These are phyloP conservation scores for Therioaphis trifolii DNA, from an alignment of 2,888 invertebrate genomes.

Conservation along the genomic window DNA sequence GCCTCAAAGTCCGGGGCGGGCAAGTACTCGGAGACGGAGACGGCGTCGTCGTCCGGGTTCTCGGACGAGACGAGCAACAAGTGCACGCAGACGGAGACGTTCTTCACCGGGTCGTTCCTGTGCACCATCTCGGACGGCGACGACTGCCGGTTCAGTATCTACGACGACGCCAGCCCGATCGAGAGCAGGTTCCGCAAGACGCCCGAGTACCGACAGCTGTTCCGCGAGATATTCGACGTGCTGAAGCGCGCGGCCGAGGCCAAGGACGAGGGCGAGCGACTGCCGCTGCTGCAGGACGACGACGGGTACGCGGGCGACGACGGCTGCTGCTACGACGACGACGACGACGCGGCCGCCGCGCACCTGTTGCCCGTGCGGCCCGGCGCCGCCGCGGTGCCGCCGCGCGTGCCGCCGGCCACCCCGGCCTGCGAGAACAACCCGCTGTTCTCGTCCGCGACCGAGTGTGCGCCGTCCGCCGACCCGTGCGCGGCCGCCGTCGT, in stretches of 20 bases:
- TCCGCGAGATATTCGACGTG: conserved; percentile 86
- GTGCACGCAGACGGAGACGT: conserved; percentile 83
- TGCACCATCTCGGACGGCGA: conserved; percentile 88
- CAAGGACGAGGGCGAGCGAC: conserved; percentile 82
- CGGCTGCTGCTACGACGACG: conserved; percentile 40
- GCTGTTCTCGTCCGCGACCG: conserved; percentile 21
- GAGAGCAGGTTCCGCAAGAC: conserved; percentile 85
- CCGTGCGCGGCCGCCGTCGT: too few relatives aligned
- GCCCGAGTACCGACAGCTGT: conserved; percentile 83
- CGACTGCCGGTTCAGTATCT: conserved; percentile 87
- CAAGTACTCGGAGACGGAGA: conserved; percentile 70
- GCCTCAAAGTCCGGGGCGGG: not conserved
- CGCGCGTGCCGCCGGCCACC: conserved; percentile 77
- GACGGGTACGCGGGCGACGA: conserved; percentile 69
- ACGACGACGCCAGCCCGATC: conserved; percentile 82
- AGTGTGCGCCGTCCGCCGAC: not conserved
- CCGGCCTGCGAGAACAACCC: conserved; percentile 71
- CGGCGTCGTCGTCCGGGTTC: conserved; percentile 86
- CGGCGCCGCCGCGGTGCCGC: conserved; percentile 62
- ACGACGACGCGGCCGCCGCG: conserved; percentile 75
- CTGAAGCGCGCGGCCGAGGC: conserved; percentile 86
- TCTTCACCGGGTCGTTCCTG: conserved; percentile 79
- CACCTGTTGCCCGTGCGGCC: too few relatives aligned
- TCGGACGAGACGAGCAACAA: conserved; percentile 87
- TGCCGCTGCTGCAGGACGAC: conserved; percentile 75